These are phyloP conservation scores for Falco punctatus DNA, from an alignment of 2,113 vertebrate species.

Conservation along the genomic window DNA sequence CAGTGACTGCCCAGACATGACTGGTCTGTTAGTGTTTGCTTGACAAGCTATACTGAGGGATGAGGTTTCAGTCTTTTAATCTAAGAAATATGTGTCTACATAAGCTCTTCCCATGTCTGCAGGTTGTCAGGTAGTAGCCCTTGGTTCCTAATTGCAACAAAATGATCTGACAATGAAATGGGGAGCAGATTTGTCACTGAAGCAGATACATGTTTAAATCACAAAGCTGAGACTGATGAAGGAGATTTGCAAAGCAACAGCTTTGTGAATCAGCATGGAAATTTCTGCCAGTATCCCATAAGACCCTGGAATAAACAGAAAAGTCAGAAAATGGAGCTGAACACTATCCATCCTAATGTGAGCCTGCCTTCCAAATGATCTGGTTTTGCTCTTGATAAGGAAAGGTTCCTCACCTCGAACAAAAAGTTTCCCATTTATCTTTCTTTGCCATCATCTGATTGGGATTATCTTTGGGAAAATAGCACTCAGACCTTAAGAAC, in stretches of 20 bases:
- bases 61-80: background rate
- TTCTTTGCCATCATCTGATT: background rate
- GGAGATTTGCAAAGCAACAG: background rate
- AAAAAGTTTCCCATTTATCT: background rate
- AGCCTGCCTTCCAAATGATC: background rate
- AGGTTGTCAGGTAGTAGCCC: background rate
- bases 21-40: background rate
- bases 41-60: background rate
- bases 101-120: background rate
- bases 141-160: background rate
- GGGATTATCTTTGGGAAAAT: background rate
- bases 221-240: background rate
- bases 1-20: background rate
- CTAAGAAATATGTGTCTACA: background rate
- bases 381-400: background rate
- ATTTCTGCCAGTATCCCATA: background rate
- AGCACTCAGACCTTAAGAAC: background rate
- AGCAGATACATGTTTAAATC: background rate
- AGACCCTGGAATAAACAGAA: background rate
- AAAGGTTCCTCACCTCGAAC: background rate
- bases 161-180: background rate
- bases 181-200: background rate
- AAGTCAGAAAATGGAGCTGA: background rate
- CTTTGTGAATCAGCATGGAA: background rate
- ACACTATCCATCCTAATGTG: background rate